A percentile compares a stretch with the other conserved stretches of the same genome.
These are phyloP conservation scores for Morpho helenor DNA, from an alignment of 2,888 invertebrate genomes.

Conservation along the genomic window DNA sequence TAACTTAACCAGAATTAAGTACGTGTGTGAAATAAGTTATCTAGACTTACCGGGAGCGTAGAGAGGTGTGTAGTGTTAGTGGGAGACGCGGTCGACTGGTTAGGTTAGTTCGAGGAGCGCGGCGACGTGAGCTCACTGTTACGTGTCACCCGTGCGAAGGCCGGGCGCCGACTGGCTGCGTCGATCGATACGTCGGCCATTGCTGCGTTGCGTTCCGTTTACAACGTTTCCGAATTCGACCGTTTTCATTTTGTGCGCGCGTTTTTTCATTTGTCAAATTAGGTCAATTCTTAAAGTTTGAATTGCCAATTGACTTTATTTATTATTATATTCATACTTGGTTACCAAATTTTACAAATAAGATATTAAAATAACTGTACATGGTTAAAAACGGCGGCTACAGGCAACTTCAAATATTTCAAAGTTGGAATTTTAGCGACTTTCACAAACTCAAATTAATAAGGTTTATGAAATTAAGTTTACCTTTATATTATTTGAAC, in stretches of 20 bases:
- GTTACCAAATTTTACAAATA: no score
- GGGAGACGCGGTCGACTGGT: conserved; percentile 28
- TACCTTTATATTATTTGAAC: no score
- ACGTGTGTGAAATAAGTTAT: neutral
- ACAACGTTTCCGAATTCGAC: conserved; percentile 38
- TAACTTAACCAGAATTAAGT: neutral
- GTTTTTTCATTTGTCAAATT: conserved; percentile 22
- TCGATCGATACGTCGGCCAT: conserved; percentile 70
- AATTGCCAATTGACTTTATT: conserved; percentile 5
- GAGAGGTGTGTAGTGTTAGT: conserved; percentile 22
- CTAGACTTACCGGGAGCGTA: conserved; percentile 29
- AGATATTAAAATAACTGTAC: no score
- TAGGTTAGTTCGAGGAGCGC: conserved; percentile 32
- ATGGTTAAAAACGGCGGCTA: no score
- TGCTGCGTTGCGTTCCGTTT: conserved; percentile 65
- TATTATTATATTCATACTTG: neutral
- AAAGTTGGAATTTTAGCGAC: no score
- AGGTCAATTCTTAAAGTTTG: conserved; percentile 12
- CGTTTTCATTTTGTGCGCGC: conserved; percentile 31
- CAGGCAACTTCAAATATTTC: no score
- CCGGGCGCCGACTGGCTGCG: conserved; percentile 69
- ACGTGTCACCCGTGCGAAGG: conserved; percentile 54
- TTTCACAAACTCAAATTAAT: no score
- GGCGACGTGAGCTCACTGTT: conserved; percentile 28
- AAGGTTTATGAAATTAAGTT: no score